Base-by-base conservation (phyloP, 2,888 invertebrate genomes). In the Trypoxylon attenuatum region DNA sequence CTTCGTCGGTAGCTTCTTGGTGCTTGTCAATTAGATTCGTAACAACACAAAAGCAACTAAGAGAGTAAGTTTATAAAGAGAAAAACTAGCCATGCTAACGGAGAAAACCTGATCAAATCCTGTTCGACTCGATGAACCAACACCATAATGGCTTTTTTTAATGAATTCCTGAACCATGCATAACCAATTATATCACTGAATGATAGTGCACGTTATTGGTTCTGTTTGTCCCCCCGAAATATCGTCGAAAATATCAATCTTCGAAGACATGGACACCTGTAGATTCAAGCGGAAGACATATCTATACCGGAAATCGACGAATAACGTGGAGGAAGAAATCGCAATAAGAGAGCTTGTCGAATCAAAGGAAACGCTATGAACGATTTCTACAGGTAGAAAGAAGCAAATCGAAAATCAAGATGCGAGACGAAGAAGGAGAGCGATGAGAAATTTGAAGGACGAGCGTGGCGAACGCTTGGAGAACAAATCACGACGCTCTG, bases 401-500 rank as follows among this genome's bases (percentile, higher is more conserved):
- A 57, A 59, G 53, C 52, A 63, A 56, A 69, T 72, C 50, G 57
- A 66, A 65, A 67, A 64, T 46, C 60, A 41, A 29, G 51, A 22
- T 50, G 47, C 52, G 51, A 53, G 51, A 55, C 41, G 25, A 21
- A 38, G 46, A 25, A 55, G 33, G 8, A 33, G 33, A 33, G 33
- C 6, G 13, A 13, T 10, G 33, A 33, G 33, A 33, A 10, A 33
- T 33, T 70, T 66, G 68, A 69, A 70, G 78, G 70, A 74, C 77
- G 75, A 70, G 69, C 64, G 60, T 60, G 75, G 71, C 58, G 74
- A 73, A 72, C 63, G 72, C 56, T 51, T 46, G 74, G 65, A 53
- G 77, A 73, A 65, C 58, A 63, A 77, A 76, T 71, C 69, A 49
- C 68, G 75, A 67, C 72, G 62, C 61, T 59, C 33, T 39, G 63